A percentile compares a stretch with the other conserved stretches of the same genome.
Conservation (phyloP, 2,797 vertebrate genomes). For the Hypotaenidia okinawae region DNA sequence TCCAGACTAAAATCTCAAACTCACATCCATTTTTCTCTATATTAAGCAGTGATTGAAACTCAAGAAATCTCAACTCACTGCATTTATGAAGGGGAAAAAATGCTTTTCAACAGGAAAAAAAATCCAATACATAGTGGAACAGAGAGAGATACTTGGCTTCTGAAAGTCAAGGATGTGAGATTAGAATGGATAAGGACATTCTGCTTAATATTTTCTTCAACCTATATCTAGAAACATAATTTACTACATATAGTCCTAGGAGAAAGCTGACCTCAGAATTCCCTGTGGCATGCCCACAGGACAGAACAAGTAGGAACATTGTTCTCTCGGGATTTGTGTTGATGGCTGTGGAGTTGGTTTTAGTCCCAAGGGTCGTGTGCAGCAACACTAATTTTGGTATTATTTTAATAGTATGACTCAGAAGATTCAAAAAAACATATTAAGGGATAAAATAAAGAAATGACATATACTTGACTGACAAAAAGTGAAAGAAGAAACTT, state of each 20-base stretch:
- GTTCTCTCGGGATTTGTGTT: background rate
- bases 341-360: background rate
- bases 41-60: background rate
- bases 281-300: conserved; percentile 36
- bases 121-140: background rate
- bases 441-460: background rate
- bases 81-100: background rate
- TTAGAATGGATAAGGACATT: background rate
- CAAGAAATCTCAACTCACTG: background rate
- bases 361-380: background rate
- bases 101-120: background rate
- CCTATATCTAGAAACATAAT: background rate
- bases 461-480: background rate
- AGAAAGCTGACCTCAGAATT: conserved; percentile 26
- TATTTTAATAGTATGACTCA: conserved; percentile 3
- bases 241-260: background rate
- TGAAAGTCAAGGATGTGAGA: background rate
- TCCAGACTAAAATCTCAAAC: background rate
- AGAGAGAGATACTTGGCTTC: background rate
- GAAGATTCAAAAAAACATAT: background rate
- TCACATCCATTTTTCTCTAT: background rate
- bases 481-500: background rate
- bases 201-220: background rate
- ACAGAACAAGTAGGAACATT: background rate
- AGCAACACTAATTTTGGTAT: background rate